These are phyloP conservation scores for Periophthalmus magnuspinnatus DNA, from an alignment of 2,797 vertebrate genomes.

Conservation along the genomic window DNA sequence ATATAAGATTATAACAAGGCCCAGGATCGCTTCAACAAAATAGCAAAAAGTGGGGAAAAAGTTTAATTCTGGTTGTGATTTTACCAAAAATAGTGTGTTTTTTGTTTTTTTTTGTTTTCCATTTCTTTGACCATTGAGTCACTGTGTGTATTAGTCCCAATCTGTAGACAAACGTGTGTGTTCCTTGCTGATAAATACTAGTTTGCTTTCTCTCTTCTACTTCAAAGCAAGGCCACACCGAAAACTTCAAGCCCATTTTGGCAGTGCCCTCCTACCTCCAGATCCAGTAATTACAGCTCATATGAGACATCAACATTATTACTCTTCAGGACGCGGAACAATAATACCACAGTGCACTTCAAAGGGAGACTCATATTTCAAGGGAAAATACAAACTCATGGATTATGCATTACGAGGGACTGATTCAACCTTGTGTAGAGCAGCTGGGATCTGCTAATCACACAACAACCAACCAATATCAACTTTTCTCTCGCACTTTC, in stretches of 20 bases:
- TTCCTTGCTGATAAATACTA: slow-evolving; percentile 55
- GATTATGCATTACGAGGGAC: slow-evolving; percentile 68
- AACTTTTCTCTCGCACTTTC: slow-evolving; percentile 42
- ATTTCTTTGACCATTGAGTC: slow-evolving; percentile 60
- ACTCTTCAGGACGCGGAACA: slow-evolving; percentile 71
- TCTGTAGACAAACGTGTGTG: slow-evolving; percentile 50
- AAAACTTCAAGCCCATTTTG: slow-evolving; percentile 71
- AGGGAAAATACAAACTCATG: slow-evolving; percentile 71
- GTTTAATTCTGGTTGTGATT: slow-evolving; percentile 11
- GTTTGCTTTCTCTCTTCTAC: slow-evolving; percentile 40
- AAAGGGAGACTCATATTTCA: slow-evolving; percentile 74
- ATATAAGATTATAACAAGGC: too few relatives aligned
- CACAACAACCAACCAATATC: slow-evolving; percentile 46
- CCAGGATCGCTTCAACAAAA: too few relatives aligned
- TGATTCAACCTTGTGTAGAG: slow-evolving; percentile 54
- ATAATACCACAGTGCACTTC: slow-evolving; percentile 76
- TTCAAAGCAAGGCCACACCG: slow-evolving; percentile 75
- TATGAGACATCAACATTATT: slow-evolving; percentile 79
- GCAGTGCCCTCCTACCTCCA: slow-evolving; percentile 70
- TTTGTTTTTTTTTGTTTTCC: too few relatives aligned
- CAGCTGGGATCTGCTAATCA: slow-evolving; percentile 37
- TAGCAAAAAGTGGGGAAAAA: too few relatives aligned
- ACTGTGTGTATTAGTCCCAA: slow-evolving; percentile 52
- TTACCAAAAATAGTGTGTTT: slow-evolving; percentile 42
- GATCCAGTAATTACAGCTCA: slow-evolving; percentile 80